Base-by-base conservation (phyloP, 2,888 invertebrate genomes). In the Clusia tigrina region DNA sequence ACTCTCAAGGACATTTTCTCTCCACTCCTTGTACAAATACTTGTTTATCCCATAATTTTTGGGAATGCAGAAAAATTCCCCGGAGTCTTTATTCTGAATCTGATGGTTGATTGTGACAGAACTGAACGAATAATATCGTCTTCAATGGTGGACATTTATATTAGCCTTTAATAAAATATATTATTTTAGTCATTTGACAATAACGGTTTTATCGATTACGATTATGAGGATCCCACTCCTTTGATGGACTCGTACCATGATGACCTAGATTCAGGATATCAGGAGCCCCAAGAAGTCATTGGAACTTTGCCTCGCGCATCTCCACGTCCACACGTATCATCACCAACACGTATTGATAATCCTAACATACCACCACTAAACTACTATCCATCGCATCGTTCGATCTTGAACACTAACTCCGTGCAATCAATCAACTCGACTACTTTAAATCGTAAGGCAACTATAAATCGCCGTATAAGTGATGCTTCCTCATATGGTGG, bases 311-410 rank as follows among this genome's bases (percentile, higher is more conserved):
- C 80, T 48, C 77, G 82, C n/a, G 74, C 78, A 2, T 81, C 81
- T 63, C 79, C 83, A 63, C 86, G 93, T 55, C 91, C 92, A 0
- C 83, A 89, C 22, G 92, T 93, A 0, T 91, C 93, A 3, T 91
- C 91, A 0, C 93, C 93, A 0, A 92, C 92, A 1, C 87, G 91
- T 70, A 92, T 93, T 73, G 93, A 93, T 76, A 89, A 93, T 74
- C 92, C 93, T 0, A 93, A 93, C 78, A 78, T 80, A 58, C 92
- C 93, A 9, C 92, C 93, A 1, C 81, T 94, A 52, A 93, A 93
- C 78, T 86, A 91, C 25, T 86, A 87, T 74, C 87, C 88, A 18
- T 86, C 78, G n/a, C 69, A 72, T 66, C 74, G 72, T 20, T 66
- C 66, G 5, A 86, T 86, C 72, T 71, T 63, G 46, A 66, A 67